Conservation (phyloP, 2,113 vertebrate genomes). For the Actenoides hombroni region DNA sequence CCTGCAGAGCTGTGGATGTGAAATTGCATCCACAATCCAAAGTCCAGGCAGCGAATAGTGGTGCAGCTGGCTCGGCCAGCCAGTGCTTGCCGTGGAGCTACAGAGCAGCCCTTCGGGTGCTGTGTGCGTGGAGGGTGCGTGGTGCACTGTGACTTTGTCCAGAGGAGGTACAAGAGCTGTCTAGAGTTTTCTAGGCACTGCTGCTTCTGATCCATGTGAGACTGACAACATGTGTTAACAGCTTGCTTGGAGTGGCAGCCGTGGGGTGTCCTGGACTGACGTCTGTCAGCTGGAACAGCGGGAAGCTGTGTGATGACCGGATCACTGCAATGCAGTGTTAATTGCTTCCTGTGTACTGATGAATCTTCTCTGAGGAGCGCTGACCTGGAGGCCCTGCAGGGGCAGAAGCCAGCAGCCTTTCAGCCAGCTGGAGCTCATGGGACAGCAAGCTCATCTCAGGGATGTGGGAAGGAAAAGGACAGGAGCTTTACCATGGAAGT, state of each 20-base stretch:
- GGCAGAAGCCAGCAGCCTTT: background rate
- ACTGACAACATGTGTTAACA: accelerated
- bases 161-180: background rate
- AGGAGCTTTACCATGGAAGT: background rate
- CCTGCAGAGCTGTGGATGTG: background rate
- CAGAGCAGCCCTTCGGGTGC: background rate
- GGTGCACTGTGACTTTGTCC: background rate
- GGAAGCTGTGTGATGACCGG: background rate
- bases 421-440: background rate
- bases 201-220: background rate
- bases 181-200: background rate
- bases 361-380: background rate
- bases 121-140: background rate
- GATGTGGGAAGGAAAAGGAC: background rate
- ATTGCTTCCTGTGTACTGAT: background rate
- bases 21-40: background rate
- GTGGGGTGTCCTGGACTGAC: background rate
- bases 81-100: background rate
- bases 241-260: background rate
- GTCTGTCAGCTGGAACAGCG: background rate
- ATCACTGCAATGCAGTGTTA: background rate
- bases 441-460: background rate
- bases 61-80: background rate
- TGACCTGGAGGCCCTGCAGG: background rate
- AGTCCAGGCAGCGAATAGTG: background rate